These are phyloP conservation scores for Tillus elongatus DNA, from an alignment of 2,888 invertebrate genomes.

Conservation along the genomic window DNA sequence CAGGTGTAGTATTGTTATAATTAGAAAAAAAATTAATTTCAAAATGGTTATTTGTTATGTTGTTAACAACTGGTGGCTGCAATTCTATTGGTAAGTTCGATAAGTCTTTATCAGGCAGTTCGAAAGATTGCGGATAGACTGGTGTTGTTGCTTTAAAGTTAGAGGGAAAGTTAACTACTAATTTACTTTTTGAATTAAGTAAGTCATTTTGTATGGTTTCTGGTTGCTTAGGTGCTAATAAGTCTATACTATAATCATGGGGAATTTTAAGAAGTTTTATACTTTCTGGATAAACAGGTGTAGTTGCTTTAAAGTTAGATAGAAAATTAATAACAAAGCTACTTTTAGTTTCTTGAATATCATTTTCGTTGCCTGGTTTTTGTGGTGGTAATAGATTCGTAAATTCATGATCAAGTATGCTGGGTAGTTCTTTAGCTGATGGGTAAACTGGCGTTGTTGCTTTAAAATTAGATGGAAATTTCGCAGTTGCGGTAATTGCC, in stretches of 20 bases:
- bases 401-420: neutral
- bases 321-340: conserved; percentile 16
- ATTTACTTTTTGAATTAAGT: too few relatives aligned
- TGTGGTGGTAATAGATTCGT: too few relatives aligned
- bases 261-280: too few relatives aligned
- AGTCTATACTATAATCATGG: too few relatives aligned
- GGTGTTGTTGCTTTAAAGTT: conserved; percentile 27
- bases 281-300: conserved; percentile 17
- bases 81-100: neutral
- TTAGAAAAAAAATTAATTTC: conserved; percentile 24
- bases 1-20: conserved; percentile 29
- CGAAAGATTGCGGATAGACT: conserved; percentile 18
- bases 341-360: too few relatives aligned
- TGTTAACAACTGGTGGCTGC: neutral
- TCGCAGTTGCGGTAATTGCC: too few relatives aligned
- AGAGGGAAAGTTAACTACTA: conserved; percentile 23
- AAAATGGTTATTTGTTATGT: conserved; percentile 4
- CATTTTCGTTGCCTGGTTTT: too few relatives aligned
- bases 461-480: conserved; percentile 24
- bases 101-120: conserved; percentile 4
- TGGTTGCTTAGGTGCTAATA: too few relatives aligned
- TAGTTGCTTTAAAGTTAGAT: conserved; percentile 18
- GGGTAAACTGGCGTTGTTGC: conserved; percentile 27
- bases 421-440: conserved; percentile 6
- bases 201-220: too few relatives aligned